These are phyloP conservation scores for Pipra filicauda DNA, from an alignment of 2,113 vertebrate species.

Conservation along the genomic window DNA sequence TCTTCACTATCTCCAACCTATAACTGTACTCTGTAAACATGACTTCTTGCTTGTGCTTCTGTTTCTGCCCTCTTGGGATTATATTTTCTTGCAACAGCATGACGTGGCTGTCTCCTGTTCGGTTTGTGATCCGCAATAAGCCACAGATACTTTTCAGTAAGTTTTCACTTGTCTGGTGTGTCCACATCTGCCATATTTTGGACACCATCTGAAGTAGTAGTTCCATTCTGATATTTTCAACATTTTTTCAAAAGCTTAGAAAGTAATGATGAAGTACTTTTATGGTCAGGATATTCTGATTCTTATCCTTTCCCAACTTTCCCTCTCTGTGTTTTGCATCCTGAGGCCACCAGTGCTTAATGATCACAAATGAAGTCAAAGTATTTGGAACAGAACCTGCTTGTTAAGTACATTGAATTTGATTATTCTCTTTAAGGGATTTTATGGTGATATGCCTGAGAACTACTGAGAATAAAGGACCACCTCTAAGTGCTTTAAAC, in stretches of 20 bases:
- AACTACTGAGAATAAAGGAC: background rate
- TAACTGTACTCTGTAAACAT: background rate
- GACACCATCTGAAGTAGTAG: background rate
- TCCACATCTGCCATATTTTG: background rate
- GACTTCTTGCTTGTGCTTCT: background rate
- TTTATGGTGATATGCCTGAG: background rate
- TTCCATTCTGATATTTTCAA: background rate
- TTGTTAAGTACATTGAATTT: background rate
- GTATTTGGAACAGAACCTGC: background rate
- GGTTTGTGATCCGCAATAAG: background rate
- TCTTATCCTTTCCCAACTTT: background rate
- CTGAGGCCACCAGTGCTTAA: background rate
- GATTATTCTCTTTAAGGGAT: background rate
- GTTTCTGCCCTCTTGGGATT: background rate
- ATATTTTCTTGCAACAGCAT: background rate
- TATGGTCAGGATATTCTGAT: background rate
- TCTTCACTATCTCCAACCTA: background rate
- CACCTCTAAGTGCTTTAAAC: background rate
- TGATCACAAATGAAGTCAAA: background rate
- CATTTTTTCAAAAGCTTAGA: background rate
- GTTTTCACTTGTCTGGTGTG: background rate
- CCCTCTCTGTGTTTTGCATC: background rate
- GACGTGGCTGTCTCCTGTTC: background rate
- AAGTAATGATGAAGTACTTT: background rate
- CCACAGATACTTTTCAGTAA: background rate